These are phyloP conservation scores for Drosophila eohydei DNA, from an alignment of 2,888 invertebrate species.

Conservation along the genomic window DNA sequence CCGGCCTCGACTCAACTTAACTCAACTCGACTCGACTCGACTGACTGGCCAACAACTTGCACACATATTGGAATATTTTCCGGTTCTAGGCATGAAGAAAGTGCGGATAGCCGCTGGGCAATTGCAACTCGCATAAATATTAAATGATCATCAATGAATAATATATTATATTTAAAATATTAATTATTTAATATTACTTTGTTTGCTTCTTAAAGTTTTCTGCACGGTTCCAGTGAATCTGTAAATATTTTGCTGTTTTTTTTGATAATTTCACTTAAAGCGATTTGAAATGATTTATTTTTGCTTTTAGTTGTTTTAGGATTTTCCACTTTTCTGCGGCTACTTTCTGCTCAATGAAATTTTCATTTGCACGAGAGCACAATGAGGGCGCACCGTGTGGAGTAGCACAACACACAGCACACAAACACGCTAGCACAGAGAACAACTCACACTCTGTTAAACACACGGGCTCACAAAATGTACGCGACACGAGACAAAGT, in stretches of 20 bases:
- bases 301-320: conserved; percentile 58
- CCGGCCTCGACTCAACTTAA: conserved; percentile 32
- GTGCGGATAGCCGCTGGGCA: conserved; percentile 46
- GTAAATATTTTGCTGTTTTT: neutral
- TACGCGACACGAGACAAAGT: conserved; percentile 61
- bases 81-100: conserved; percentile 54
- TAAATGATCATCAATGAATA: conserved; percentile 9
- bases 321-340: conserved; percentile 77
- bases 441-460: conserved; percentile 25
- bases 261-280: conserved; percentile 57
- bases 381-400: conserved; percentile 75
- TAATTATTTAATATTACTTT: conserved; percentile 41
- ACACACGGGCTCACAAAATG: conserved; percentile 19
- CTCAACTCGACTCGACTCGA: conserved; percentile 61
- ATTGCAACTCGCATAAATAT: conserved; percentile 19
- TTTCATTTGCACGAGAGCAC: conserved; percentile 80
- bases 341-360: conserved; percentile 80
- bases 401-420: conserved; percentile 36
- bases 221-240: conserved; percentile 34
- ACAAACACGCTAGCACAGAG: conserved; percentile 21
- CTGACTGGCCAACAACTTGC: conserved; percentile 58
- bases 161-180: conserved; percentile 2
- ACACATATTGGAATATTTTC: conserved; percentile 49
- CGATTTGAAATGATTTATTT: conserved; percentile 54
- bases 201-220: conserved; percentile 5